Conservation (phyloP, 1,140 invertebrate species). For the Trichoplusia ni region DNA sequence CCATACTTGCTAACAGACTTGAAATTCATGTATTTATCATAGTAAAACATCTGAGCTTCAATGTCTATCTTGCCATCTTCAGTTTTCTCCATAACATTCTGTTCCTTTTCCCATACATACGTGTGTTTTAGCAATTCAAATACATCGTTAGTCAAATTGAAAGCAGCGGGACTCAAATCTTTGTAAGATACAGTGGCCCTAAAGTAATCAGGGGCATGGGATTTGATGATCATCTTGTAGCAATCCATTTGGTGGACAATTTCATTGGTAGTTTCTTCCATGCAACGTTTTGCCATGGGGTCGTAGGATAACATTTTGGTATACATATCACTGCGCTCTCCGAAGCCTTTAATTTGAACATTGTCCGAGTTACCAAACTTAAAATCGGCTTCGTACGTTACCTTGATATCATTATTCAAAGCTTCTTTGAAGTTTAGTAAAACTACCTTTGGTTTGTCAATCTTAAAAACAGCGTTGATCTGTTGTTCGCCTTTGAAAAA, state of each 20-base stretch:
- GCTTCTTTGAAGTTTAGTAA: slow-evolving; percentile 79
- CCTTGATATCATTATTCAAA: slow-evolving; percentile 75
- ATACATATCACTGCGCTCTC: slow-evolving; percentile 77
- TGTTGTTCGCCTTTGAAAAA: slow-evolving; percentile 72
- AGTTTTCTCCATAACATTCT: slow-evolving; percentile 54
- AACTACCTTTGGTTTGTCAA: slow-evolving; percentile 71
- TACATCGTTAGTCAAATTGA: slow-evolving; percentile 55
- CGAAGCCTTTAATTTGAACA: slow-evolving; percentile 71
- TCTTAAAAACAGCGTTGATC: slow-evolving; percentile 66
- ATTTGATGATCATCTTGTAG: slow-evolving; percentile 76
- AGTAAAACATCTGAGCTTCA: slow-evolving; percentile 59
- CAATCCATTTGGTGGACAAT: slow-evolving; percentile 82
- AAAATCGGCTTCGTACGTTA: slow-evolving; percentile 74
- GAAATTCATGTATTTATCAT: slow-evolving; percentile 70
- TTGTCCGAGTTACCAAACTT: slow-evolving; percentile 74
- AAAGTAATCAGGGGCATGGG: slow-evolving; percentile 77
- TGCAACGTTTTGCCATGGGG: slow-evolving; percentile 73
- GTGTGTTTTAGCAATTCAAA: slow-evolving; percentile 57
- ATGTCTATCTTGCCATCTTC: slow-evolving; percentile 79
- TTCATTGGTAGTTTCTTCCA: slow-evolving; percentile 77
- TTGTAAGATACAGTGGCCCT: slow-evolving; percentile 74
- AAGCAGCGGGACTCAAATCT: slow-evolving; percentile 57
- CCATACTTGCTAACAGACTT: slow-evolving; percentile 67
- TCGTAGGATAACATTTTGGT: slow-evolving; percentile 74
- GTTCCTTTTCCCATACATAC: slow-evolving; percentile 58